phyloP scores from a whole-genome alignment of 2,797 vertebrate species.

The Pogoniulus pusillus region DNA sequence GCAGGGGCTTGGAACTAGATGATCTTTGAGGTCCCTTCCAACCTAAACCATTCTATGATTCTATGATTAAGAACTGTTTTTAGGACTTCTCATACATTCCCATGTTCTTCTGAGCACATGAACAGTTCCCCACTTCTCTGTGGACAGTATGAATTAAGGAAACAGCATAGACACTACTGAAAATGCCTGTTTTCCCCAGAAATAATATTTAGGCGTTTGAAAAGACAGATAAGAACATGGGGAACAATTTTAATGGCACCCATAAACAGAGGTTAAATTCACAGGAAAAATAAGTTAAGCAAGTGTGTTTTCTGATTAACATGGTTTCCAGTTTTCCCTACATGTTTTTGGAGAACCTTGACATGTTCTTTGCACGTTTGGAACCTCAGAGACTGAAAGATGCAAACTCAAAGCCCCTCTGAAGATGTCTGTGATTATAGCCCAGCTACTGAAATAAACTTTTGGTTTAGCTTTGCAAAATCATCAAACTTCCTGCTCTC shows the following conservation, averaged over 20 bases:
- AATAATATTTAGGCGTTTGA: neutral
- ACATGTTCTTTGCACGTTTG: neutral
- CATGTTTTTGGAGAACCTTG: neutral
- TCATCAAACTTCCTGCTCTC: neutral
- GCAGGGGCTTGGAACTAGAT: too few relatives aligned
- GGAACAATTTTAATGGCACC: neutral
- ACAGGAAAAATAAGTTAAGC: neutral
- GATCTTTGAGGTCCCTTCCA: too few relatives aligned
- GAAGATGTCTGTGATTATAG: neutral
- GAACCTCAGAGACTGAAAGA: neutral
- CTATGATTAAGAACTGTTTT: too few relatives aligned
- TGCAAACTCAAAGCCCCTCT: neutral
- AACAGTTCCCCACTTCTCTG: neutral
- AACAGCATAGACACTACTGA: neutral
- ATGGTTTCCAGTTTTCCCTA: neutral
- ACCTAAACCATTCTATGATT: too few relatives aligned
- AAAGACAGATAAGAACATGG: neutral
- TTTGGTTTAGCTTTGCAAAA: constrained; percentile 30
- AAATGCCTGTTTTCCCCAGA: neutral
- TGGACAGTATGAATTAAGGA: neutral
- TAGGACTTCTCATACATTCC: neutral
- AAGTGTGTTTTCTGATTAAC: neutral
- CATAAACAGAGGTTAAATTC: neutral
- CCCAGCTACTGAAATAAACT: neutral
- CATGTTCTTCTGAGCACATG: neutral